A percentile compares a stretch with the other conserved stretches of the same genome.
Evolutionary conservation across 2,113 vertebrate genomes (phyloP).

Genomic region (Elachura formosa): DNA sequence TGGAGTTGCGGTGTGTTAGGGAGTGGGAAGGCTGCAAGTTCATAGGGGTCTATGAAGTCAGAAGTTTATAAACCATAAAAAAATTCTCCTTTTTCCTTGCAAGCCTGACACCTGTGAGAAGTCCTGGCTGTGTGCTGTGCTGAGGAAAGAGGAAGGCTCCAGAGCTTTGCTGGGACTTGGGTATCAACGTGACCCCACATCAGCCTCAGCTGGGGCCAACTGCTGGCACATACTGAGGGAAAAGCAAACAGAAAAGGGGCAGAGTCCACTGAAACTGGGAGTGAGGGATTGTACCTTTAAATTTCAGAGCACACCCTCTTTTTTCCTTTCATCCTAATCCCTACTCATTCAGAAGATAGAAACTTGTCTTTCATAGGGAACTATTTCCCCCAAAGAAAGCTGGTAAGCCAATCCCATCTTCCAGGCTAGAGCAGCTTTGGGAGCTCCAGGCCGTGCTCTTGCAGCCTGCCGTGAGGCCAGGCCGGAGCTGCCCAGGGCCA

Average conservation of each 20-base stretch:
- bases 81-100: neutral
- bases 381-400: neutral
- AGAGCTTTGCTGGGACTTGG: neutral
- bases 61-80: neutral
- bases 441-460: neutral
- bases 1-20: accelerated
- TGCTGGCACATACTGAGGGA: accelerated
- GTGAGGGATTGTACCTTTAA: neutral
- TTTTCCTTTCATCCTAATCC: neutral
- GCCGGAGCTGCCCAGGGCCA: neutral
- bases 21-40: neutral
- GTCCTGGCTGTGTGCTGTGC: neutral
- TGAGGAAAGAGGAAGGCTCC: neutral
- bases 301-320: neutral
- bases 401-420: neutral
- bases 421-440: neutral
- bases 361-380: neutral
- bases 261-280: neutral
- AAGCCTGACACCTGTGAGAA: neutral
- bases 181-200: neutral
- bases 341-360: neutral
- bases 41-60: neutral
- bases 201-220: neutral
- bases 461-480: neutral
- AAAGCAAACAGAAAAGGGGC: neutral